Evolutionary conservation across 2,888 invertebrate species (phyloP), one percentile per base, ranked within the genome.

Genomic region (Folsomia candida): DNA sequence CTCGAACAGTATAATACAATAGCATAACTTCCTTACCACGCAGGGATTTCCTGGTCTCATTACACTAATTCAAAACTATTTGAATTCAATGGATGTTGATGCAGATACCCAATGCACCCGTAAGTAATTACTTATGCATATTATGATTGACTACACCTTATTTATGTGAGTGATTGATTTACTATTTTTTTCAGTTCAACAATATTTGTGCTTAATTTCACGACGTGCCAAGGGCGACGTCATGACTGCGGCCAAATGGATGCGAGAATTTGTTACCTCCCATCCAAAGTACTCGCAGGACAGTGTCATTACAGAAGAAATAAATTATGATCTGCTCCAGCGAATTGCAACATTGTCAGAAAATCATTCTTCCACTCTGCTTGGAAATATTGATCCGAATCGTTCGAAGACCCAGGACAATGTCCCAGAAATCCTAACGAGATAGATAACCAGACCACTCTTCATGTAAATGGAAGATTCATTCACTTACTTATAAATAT

Each of bases 1-100:
- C n/a, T n/a, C n/a, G n/a, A n/a, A n/a, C n/a, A n/a, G n/a, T n/a
- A n/a, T n/a, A n/a, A n/a, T n/a, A n/a, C n/a, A n/a, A n/a, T n/a
- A n/a, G n/a, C n/a, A n/a, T n/a, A n/a, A n/a, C 20, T 57, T 6
- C n/a, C 20, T 57, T 57, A 6, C 57, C 20, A 20, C 37, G 18
- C 67, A 79, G 78, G 77, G 90, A 73, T 99, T 98, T 85, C 96
- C 97, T 26, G 99, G 99, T 0, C 86, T 99, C 80, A 89, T 97
- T 78, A 93, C 97, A 2, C 85, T 99, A 80, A 94, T 99, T 74
- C 92, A 94, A 83, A 93, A 92, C 81, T 99, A 96, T 85, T 86
- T 99, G 80, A 91, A 91, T 78, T 92, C 92, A 72, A 94, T 97
- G 89, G 97, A 99, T 83, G 93, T 97, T 64, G 99, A 99, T 85